These are phyloP conservation scores for Hydractinia symbiolongicarpus DNA, from an alignment of 30 jellyfish, hydroid and myxozoan species.

Conservation along the genomic window DNA sequence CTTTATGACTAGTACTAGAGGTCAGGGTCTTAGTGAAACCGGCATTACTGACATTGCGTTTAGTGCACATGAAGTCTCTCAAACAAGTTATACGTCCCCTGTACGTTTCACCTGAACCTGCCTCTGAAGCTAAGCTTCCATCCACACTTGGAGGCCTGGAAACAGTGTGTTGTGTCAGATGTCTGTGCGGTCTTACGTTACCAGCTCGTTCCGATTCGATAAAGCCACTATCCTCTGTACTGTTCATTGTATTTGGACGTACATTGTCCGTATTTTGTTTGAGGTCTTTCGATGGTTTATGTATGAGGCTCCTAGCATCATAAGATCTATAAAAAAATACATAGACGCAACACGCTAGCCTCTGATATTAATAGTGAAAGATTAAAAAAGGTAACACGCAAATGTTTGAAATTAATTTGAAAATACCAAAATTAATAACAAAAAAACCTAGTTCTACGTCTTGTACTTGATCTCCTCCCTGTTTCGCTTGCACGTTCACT, in stretches of 20 bases:
- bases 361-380: no score
- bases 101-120: background rate
- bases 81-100: background rate
- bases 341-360: no score
- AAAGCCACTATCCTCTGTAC: conserved; percentile 40
- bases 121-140: background rate
- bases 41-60: background rate
- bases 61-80: conserved; percentile 4
- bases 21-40: background rate
- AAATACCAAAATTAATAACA: no score
- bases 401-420: no score
- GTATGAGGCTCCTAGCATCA: no score
- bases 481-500: no score
- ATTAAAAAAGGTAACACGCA: no score
- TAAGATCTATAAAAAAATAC: no score
- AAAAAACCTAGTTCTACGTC: no score
- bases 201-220: conserved; percentile 5
- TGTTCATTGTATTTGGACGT: conserved; percentile 19
- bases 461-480: no score
- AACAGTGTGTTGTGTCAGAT: background rate
- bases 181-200: background rate
- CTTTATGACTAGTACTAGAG: background rate
- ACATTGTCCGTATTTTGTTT: conserved; percentile 13
- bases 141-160: background rate
- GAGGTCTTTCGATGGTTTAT: background rate